These are phyloP conservation scores for Drymodes brunneopygia DNA, from an alignment of 2,113 vertebrate genomes.

Conservation along the genomic window DNA sequence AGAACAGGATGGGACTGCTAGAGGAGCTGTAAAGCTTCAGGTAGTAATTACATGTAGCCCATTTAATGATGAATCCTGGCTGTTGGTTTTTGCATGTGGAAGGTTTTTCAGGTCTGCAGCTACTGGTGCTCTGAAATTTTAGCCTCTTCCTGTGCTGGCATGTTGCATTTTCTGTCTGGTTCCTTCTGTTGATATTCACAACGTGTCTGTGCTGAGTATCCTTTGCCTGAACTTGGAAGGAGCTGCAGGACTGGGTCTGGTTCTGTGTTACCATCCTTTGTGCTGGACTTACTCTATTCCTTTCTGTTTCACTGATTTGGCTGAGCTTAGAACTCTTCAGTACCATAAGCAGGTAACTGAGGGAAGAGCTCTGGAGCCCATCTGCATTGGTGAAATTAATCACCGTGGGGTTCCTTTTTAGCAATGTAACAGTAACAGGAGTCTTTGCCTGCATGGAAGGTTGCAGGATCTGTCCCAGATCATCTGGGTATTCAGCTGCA, in stretches of 20 bases:
- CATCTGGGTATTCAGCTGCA: background rate
- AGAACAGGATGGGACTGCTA: background rate
- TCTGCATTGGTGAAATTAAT: background rate
- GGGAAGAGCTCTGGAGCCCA: background rate
- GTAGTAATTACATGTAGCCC: background rate
- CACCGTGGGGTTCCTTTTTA: background rate
- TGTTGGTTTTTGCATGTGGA: background rate
- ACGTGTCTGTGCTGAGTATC: background rate
- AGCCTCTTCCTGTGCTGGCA: background rate
- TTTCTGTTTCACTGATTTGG: background rate
- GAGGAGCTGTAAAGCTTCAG: background rate
- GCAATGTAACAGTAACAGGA: background rate
- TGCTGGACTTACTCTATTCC: background rate
- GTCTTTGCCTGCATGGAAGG: background rate
- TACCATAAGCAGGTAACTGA: background rate
- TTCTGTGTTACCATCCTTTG: background rate
- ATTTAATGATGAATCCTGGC: background rate
- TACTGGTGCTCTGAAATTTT: background rate
- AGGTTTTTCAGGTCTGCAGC: background rate
- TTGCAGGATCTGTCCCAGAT: background rate
- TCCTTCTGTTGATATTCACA: background rate
- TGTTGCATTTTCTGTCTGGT: background rate
- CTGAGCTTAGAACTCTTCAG: background rate
- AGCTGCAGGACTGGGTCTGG: background rate
- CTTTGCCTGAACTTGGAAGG: background rate